Evolutionary conservation across 2,113 vertebrate species (phyloP).

Genomic region (Bubo scandiacus): DNA sequence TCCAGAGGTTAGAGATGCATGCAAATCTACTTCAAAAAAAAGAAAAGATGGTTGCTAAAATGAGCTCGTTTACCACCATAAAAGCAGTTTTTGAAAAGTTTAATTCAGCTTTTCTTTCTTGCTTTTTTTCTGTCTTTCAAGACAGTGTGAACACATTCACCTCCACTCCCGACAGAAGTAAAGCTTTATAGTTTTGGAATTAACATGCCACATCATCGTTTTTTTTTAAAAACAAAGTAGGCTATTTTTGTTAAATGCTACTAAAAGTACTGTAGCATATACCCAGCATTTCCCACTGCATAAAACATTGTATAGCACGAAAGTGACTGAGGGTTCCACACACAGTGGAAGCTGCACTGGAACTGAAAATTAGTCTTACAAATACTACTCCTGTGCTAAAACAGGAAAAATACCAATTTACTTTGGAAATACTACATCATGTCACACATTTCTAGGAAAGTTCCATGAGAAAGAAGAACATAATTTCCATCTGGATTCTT

Average conservation of each 20-base stretch:
- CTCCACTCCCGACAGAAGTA: background rate
- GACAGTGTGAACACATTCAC: background rate
- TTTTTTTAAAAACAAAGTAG: background rate
- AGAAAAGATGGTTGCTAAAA: background rate
- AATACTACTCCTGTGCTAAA: background rate
- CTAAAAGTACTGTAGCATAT: background rate
- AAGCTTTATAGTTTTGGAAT: background rate
- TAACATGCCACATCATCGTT: background rate
- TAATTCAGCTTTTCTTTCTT: background rate
- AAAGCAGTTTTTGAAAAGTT: background rate
- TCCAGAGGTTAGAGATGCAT: background rate
- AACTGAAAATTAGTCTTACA: background rate
- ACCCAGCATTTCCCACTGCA: background rate
- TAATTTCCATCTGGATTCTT: background rate
- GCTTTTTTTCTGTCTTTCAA: too few species aligned
- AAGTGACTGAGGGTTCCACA: background rate
- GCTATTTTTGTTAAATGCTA: background rate
- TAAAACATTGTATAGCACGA: background rate
- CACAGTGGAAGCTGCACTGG: background rate
- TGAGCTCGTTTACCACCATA: background rate
- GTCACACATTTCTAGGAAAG: background rate
- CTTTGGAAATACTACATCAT: background rate
- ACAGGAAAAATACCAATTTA: background rate
- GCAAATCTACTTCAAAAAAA: background rate
- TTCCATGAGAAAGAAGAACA: accelerated